Conservation (phyloP, 2,797 vertebrate species). For the Chromis chromis region DNA sequence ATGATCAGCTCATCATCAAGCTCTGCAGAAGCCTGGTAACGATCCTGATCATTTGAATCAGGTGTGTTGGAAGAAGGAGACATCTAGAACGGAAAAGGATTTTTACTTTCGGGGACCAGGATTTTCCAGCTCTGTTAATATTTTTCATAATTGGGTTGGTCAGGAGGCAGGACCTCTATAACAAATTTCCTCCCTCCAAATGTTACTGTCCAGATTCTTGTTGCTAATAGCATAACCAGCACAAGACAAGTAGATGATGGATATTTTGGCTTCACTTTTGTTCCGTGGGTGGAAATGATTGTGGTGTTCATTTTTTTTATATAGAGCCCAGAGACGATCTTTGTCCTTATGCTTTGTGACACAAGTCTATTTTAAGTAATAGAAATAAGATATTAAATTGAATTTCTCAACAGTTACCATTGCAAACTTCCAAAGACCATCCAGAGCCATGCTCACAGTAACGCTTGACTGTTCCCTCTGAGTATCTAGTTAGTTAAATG, state of each 20-base stretch:
- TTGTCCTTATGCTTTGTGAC: background rate
- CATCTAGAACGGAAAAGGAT: too few species aligned
- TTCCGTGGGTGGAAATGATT: background rate
- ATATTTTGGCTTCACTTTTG: background rate
- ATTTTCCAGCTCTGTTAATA: too few species aligned
- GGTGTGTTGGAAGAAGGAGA: too few species aligned
- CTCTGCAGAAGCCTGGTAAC: too few species aligned
- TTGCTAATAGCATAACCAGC: background rate
- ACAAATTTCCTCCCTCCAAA: too few species aligned
- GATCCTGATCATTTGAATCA: too few species aligned
- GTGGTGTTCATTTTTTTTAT: background rate
- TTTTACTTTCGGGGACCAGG: too few species aligned
- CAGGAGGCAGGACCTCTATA: too few species aligned
- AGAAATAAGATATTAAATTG: background rate
- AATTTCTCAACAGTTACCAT: background rate
- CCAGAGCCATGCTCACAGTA: constrained; percentile 18
- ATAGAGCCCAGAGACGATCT: background rate
- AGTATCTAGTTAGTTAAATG: background rate
- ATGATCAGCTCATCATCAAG: too few species aligned
- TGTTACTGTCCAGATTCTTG: too few species aligned
- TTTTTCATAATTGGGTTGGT: background rate
- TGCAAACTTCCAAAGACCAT: constrained; percentile 4
- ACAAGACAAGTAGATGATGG: background rate
- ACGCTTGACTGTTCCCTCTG: constrained; percentile 17
- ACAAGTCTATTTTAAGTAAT: background rate